Evolutionary conservation across 2,113 vertebrate genomes (phyloP), one percentile per base, ranked within the genome.

Genomic region (Poeciliopsis retropinna): DNA sequence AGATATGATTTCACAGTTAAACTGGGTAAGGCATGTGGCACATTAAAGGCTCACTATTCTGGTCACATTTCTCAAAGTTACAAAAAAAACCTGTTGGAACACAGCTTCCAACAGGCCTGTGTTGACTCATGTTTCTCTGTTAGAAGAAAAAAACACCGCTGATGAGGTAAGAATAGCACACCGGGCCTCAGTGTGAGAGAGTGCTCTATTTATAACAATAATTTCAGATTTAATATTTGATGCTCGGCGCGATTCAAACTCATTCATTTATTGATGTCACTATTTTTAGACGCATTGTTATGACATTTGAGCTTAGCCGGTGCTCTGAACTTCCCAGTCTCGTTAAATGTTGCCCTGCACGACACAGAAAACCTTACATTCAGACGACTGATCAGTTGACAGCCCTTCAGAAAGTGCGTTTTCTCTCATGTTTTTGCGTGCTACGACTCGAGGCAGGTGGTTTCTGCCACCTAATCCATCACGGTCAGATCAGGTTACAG

Each of bases 401-500:
- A 37, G 14, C 30, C 19, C 10, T 22, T 17, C 7, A 3, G 2
- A 30, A 47, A 47, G 39, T 3, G 27, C 39, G 19, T 60, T 70
- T 60, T 5, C n/a, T 29, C 63, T n/a, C 65, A 63, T 75, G 30
- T 64, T 61, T 69, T 47, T 65, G 63, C 67, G 63, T 70, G 54
- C 64, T 4, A n/a, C 63, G 51, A 37, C 34, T 37, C 34, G 34
- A 75, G 64, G 73, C 69, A n/a, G 73, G 67, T 57, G 75, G 75
- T 51, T 75, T 39, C 64, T 72, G 47, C 51, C 22, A 17, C 29
- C 12, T 54, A 85, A 86, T 87, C 83, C 85, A 81, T 90, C 80
- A 86, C 31, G 63, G 60, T 72, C 76, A 80, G 65, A 77, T 85
- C 69, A 68, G 73, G 85, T 81, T 78, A 63, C n/a, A 79, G 79